Conservation (phyloP, 2,888 invertebrate genomes). For the Gymnocheta viridis region DNA sequence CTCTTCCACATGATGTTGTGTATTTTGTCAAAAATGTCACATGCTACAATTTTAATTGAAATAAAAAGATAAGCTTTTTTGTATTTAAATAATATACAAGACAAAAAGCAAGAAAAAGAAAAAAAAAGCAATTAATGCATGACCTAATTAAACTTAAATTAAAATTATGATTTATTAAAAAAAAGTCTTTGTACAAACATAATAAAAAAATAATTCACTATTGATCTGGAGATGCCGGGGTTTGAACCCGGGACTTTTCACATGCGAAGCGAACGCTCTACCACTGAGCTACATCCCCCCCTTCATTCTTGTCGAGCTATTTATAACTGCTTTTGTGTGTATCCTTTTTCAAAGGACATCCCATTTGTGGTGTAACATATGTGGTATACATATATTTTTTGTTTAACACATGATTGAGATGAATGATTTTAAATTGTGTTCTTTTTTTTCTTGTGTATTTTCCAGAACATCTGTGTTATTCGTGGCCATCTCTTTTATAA, state of each 20-base stretch:
- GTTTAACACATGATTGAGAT: neutral
- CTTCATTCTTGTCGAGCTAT: neutral
- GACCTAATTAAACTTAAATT: neutral
- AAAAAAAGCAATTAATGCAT: neutral
- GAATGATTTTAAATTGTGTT: neutral
- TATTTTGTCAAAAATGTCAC: neutral
- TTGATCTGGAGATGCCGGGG: slow-evolving; percentile 74
- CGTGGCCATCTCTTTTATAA: slow-evolving; percentile 97
- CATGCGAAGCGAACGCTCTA: slow-evolving; percentile 78
- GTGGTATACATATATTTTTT: neutral
- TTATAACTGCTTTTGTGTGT: slow-evolving; percentile 10
- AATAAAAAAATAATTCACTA: neutral
- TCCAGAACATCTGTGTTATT: slow-evolving; percentile 95
- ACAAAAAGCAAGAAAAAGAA: neutral
- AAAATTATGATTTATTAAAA: neutral
- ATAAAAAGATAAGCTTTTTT: slow-evolving; percentile 18
- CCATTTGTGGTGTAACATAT: neutral
- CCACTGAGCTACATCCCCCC: slow-evolving; percentile 76
- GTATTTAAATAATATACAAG: neutral
- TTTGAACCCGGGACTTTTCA: slow-evolving; percentile 77
- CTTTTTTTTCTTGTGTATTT: slow-evolving; percentile 73
- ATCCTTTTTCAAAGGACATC: slow-evolving; percentile 34
- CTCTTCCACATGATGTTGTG: neutral
- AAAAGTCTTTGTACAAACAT: no score
- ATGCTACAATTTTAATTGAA: neutral